phyloP scores from a whole-genome alignment of 2,888 invertebrate genomes.

The Leptopilina drosophilae region DNA sequence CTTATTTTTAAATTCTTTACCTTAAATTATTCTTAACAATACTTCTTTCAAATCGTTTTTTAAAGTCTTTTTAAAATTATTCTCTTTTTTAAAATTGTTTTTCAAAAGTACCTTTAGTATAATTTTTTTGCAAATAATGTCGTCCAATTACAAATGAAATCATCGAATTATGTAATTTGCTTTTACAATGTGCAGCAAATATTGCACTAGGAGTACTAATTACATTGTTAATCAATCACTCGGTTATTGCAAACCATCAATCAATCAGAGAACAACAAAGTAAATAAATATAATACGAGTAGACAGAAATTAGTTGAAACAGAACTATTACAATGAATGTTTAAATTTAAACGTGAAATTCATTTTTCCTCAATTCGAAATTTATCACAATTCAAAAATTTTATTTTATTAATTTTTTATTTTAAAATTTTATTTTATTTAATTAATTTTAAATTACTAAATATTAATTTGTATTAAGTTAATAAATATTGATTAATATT shows the following conservation, averaged over 20 bases:
- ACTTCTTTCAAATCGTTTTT: too few relatives aligned
- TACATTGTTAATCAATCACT: constrained; percentile 4
- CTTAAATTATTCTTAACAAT: too few relatives aligned
- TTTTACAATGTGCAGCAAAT: background rate
- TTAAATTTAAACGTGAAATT: too few relatives aligned
- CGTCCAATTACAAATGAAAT: background rate
- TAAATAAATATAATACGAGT: constrained; percentile 9
- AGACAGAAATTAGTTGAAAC: background rate
- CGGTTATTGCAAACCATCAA: constrained; percentile 20
- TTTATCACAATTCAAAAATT: too few relatives aligned
- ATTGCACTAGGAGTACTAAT: background rate
- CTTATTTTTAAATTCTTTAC: too few relatives aligned
- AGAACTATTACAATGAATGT: background rate
- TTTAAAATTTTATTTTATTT: too few relatives aligned
- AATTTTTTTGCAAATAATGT: background rate
- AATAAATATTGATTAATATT: too few relatives aligned
- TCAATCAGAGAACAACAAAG: constrained; percentile 25
- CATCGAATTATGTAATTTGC: constrained; percentile 1
- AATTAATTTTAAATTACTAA: too few relatives aligned
- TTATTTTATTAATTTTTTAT: too few relatives aligned
- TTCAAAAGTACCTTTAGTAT: background rate
- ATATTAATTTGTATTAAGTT: too few relatives aligned
- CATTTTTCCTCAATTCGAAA: too few relatives aligned
- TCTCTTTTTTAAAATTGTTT: background rate
- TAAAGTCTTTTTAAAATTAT: too few relatives aligned